Conservation (phyloP, 2,797 vertebrate species). For the Petrocephalus sullivani region DNA sequence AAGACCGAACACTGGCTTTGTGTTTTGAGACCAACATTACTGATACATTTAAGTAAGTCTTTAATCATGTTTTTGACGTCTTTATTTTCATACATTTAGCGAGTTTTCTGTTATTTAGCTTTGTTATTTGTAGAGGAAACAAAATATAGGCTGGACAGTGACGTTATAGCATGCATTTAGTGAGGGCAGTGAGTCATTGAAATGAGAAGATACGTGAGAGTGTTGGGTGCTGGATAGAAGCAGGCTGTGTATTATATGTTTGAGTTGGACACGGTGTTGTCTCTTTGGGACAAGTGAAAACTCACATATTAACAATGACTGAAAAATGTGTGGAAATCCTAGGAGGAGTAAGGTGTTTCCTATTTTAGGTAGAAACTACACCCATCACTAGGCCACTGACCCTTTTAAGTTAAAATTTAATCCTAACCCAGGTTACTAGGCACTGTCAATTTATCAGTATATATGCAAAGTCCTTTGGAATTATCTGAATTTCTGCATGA, state of each 20-base stretch:
- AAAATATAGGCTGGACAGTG: neutral
- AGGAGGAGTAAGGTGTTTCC: neutral
- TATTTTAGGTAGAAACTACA: neutral
- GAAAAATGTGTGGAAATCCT: neutral
- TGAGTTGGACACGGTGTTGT: neutral
- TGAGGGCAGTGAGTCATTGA: neutral
- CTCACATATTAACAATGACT: neutral
- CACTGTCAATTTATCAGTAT: neutral
- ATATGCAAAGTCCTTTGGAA: neutral
- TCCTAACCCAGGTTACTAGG: neutral
- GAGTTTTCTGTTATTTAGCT: neutral
- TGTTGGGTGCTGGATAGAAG: neutral
- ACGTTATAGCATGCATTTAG: neutral
- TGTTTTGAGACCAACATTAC: neutral
- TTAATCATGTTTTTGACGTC: neutral
- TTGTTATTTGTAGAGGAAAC: neutral
- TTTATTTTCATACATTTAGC: neutral
- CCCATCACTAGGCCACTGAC: neutral
- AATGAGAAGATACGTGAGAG: neutral
- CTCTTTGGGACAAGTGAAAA: neutral
- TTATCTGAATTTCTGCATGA: neutral
- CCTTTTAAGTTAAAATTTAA: neutral
- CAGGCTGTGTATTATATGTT: neutral
- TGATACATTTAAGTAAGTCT: neutral
- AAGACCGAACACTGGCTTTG: neutral